phyloP scores from a whole-genome alignment of 2,888 invertebrate genomes.

The Harpalus rufipes region DNA sequence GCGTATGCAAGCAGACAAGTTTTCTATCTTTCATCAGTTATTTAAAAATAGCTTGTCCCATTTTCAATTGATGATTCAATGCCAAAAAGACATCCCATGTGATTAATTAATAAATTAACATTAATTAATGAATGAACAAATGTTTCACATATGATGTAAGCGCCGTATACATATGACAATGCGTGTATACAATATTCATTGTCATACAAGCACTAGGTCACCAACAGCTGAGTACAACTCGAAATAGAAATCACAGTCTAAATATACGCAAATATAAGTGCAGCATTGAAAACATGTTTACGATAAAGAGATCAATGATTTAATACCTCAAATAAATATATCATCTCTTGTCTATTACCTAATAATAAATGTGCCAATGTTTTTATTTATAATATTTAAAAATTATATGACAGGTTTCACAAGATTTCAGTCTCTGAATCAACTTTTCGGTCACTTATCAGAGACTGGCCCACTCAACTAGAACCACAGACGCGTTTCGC shows the following conservation, averaged over 20 bases:
- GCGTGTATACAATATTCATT: not conserved
- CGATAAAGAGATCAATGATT: not conserved
- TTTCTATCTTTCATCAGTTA: not conserved
- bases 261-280: conserved; percentile 1
- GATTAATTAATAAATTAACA: conserved; percentile 1
- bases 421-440: too few relatives aligned
- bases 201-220: not conserved
- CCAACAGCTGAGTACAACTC: not conserved
- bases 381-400: too few relatives aligned
- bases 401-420: too few relatives aligned
- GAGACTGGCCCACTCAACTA: too few relatives aligned
- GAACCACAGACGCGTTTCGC: too few relatives aligned
- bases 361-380: too few relatives aligned
- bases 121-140: not conserved
- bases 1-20: too few relatives aligned
- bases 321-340: not conserved
- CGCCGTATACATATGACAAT: not conserved
- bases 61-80: not conserved
- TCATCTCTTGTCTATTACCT: too few relatives aligned
- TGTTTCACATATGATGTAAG: too few relatives aligned
- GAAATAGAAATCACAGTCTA: not conserved
- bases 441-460: too few relatives aligned
- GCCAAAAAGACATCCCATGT: not conserved
- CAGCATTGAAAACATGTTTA: conserved; percentile 2
- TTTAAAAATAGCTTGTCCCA: not conserved